These are phyloP conservation scores for Zalophus californianus DNA, from an alignment of 2,797 vertebrate genomes.

Conservation along the genomic window DNA sequence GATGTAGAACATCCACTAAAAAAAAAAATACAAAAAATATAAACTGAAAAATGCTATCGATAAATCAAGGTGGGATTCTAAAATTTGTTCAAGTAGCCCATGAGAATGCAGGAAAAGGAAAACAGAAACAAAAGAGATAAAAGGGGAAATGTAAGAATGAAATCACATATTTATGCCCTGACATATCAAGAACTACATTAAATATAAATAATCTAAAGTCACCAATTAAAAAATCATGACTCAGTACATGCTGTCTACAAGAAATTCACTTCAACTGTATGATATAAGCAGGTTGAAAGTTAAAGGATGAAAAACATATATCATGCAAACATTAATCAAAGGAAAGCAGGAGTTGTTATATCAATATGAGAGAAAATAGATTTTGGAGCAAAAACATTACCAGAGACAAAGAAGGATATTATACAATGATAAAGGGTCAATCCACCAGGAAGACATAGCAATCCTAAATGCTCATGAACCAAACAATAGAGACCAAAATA, in stretches of 20 bases:
- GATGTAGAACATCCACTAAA: background rate
- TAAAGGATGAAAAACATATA: background rate
- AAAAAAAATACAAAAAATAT: background rate
- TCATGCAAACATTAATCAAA: constrained; percentile 21
- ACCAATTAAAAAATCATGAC: background rate
- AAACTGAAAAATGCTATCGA: background rate
- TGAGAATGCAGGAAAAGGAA: background rate
- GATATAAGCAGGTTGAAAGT: background rate
- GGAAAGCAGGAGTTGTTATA: background rate
- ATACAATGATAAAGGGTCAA: background rate
- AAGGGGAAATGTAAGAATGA: constrained; percentile 1
- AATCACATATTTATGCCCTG: background rate
- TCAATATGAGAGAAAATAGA: background rate
- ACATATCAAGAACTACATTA: background rate
- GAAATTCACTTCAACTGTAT: background rate
- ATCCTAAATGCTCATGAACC: background rate
- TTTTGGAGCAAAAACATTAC: background rate
- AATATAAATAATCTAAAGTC: constrained; percentile 3
- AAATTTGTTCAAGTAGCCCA: constrained; percentile 12
- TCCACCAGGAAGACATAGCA: background rate
- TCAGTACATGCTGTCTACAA: background rate
- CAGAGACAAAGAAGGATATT: background rate
- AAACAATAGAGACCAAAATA: constrained; percentile 6
- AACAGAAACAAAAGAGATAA: constrained; percentile 48
- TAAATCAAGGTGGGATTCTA: background rate